Conservation (phyloP, 2,888 invertebrate genomes). For the Tillus elongatus region DNA sequence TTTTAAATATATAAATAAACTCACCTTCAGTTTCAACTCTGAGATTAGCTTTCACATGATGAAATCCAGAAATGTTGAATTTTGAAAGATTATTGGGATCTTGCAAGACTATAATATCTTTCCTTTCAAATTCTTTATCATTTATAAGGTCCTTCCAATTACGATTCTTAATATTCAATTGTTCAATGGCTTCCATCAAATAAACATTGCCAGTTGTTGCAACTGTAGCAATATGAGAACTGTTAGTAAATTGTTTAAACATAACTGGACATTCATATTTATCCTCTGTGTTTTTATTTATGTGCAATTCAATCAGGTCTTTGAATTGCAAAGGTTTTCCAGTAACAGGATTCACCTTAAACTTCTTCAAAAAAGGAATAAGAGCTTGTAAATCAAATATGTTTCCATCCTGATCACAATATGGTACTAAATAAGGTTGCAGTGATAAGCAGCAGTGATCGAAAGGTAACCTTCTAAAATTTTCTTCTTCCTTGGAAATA, state of each 20-base stretch:
- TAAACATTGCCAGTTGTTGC: conserved; percentile 91
- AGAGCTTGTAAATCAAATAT: conserved; percentile 87
- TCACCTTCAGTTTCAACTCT: conserved; percentile 77
- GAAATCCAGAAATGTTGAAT: conserved; percentile 89
- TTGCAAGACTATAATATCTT: conserved; percentile 86
- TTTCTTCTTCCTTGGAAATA: conserved; percentile 63
- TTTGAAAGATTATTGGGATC: conserved; percentile 84
- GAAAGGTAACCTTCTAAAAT: conserved; percentile 85
- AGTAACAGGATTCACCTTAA: conserved; percentile 87
- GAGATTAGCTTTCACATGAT: conserved; percentile 87
- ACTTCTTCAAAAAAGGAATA: conserved; percentile 79
- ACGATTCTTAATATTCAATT: conserved; percentile 88
- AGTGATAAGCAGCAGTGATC: conserved; percentile 88
- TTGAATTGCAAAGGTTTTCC: conserved; percentile 82
- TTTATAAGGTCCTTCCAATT: conserved; percentile 90
- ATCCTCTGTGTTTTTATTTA: conserved; percentile 74
- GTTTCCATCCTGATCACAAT: conserved; percentile 83
- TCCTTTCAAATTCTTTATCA: conserved; percentile 78
- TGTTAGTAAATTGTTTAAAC: conserved; percentile 86
- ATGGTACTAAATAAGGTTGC: conserved; percentile 86
- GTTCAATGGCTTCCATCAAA: conserved; percentile 89
- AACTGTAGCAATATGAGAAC: conserved; percentile 87
- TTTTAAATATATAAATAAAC: conserved; percentile 2
- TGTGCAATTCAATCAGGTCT: conserved; percentile 73
- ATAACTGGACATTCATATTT: conserved; percentile 90